Evolutionary conservation across 2,113 vertebrate genomes (phyloP), one percentile per base, ranked within the genome.

Genomic region (Pogonocichla stellata): DNA sequence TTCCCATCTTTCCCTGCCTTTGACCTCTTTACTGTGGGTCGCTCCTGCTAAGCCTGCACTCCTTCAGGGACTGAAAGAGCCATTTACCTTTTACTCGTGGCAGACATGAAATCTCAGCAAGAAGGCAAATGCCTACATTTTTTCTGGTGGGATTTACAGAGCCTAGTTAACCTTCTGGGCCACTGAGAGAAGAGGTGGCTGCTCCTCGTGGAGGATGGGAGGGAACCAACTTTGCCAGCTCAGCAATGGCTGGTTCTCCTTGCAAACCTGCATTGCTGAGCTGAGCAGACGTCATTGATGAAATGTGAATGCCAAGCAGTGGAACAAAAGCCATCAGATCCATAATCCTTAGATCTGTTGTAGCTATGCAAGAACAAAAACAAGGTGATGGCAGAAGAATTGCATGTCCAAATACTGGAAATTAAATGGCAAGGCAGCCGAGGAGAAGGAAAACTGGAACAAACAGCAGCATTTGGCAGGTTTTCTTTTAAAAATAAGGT

Each of bases 161-260:
- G 13, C 53, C 54, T 57, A 38, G 50, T 62, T 92, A 85, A 80
- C 70, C 62, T 94, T 92, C 71, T 47, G 40, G 48, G 43, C 75
- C 69, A 38, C 47, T 0, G 0, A 13, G 2, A 61, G 47, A 93
- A 77, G 66, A 82, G 56, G 50, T 90, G 89, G 43, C 22, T 45
- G 58, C 45, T 93, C n/a, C 51, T 70, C 0, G 0, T 33, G 61
- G 79, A 89, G 75, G 70, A 40, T 20, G 3, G n/a, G 75, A 86
- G 56, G 51, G 33, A 26, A 81, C 34, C 24, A 64, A 43, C 40
- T 96, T 96, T 96, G 95, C 88, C 94, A 95, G 94, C 86, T 94
- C 94, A 70, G 91, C 88, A 71, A 20, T 69, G 75, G 23, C 86
- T 86, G 73, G 73, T 67, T 92, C 83, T 90, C 61, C 93, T 94